phyloP scores from a whole-genome alignment of 2,888 invertebrate species.

The Dolomedes plantarius region DNA sequence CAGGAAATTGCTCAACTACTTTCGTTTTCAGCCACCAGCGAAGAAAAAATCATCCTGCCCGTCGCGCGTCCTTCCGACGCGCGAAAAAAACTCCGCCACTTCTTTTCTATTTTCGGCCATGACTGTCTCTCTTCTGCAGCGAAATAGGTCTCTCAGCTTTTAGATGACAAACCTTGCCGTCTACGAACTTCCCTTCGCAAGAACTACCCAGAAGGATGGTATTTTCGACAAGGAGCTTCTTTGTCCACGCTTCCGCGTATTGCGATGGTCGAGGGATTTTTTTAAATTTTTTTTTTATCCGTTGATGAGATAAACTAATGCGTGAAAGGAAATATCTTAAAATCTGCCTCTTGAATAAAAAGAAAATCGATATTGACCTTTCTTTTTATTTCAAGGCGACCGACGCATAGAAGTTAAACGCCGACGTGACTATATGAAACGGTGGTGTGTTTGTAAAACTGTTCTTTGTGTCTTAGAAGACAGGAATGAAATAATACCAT shows the following conservation, averaged over 20 bases:
- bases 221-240: constrained; percentile 35
- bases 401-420: too few species aligned
- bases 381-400: constrained; percentile 1
- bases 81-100: constrained; percentile 31
- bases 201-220: constrained; percentile 23
- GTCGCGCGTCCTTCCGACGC: background rate
- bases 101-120: constrained; percentile 63
- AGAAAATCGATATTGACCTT: background rate
- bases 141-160: constrained; percentile 37
- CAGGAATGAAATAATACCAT: too few species aligned
- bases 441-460: too few species aligned
- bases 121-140: constrained; percentile 23
- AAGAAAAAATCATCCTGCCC: background rate
- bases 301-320: too few species aligned
- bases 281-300: background rate
- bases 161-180: constrained; percentile 63
- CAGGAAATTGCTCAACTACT: constrained; percentile 14
- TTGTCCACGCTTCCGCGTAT: constrained; percentile 39
- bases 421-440: too few species aligned
- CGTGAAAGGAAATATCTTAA: background rate
- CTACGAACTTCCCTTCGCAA: constrained; percentile 15
- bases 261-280: background rate
- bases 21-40: background rate
- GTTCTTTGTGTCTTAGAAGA: too few species aligned
- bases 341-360: background rate